phyloP scores from a whole-genome alignment of 2,888 invertebrate genomes.

The Aplocera efformata region DNA sequence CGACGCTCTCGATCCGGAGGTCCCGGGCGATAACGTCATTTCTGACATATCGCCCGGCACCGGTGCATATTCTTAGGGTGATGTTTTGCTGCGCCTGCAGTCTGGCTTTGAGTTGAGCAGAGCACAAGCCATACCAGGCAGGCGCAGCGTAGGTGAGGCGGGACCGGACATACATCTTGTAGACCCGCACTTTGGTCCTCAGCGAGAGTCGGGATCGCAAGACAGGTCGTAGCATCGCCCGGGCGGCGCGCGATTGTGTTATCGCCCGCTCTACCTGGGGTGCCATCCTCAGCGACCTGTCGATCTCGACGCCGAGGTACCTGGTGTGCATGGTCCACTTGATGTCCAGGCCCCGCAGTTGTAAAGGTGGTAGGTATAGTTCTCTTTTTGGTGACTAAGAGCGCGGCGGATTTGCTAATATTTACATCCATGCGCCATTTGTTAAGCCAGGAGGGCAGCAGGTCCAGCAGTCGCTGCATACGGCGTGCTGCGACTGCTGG shows the following conservation, averaged over 20 bases:
- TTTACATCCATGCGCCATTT: constrained; percentile 22
- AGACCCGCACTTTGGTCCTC: constrained; percentile 20
- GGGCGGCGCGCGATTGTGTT: constrained; percentile 3
- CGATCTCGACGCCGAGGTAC: constrained; percentile 28
- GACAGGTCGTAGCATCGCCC: constrained; percentile 18
- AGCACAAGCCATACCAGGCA: constrained; percentile 17
- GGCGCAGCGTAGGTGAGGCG: constrained; percentile 21
- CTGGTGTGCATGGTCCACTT: constrained; percentile 9
- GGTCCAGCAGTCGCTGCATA: constrained; percentile 16
- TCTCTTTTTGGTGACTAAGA: not conserved
- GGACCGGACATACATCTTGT: constrained; percentile 24
- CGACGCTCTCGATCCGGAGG: constrained; percentile 3
- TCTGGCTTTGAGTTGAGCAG: not conserved
- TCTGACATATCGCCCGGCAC: constrained; percentile 7
- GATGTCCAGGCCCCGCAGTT: constrained; percentile 9
- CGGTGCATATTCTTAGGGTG: not conserved
- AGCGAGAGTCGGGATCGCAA: constrained; percentile 23
- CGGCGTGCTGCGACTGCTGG: not conserved
- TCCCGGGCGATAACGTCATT: constrained; percentile 8
- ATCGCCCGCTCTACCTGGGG: constrained; percentile 15
- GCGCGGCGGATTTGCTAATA: constrained; percentile 25
- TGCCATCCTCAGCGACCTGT: constrained; percentile 21
- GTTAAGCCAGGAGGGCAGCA: constrained; percentile 22
- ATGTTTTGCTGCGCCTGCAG: not conserved
- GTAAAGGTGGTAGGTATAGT: not conserved